Percentiles rank a stretch among this genome's conserved stretches.
Conservation (phyloP, 2,797 vertebrate genomes). For the Spinus pinus region DNA sequence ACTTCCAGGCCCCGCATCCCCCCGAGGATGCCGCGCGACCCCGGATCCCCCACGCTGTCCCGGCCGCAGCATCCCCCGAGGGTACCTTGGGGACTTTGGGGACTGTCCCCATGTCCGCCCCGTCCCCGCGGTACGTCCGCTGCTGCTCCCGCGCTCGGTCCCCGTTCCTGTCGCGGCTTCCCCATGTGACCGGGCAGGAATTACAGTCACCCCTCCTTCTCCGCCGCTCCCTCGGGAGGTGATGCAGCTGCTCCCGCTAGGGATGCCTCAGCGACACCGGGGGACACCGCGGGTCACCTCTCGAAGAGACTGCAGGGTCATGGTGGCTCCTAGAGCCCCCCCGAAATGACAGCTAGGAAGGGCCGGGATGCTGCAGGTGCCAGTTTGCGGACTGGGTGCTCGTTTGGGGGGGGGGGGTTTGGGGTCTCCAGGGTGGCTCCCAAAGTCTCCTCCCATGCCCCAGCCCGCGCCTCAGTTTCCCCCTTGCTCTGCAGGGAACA, state of each 20-base stretch:
- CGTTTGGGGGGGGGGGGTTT: accelerated
- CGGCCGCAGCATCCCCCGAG: background rate
- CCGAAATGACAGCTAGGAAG: background rate
- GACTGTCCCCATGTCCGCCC: too few species aligned
- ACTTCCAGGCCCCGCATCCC: background rate
- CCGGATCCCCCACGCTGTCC: background rate
- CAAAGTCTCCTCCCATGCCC: background rate
- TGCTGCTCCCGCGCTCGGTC: background rate
- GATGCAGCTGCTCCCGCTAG: background rate
- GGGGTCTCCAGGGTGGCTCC: background rate
- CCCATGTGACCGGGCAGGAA: background rate
- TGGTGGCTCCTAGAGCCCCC: background rate
- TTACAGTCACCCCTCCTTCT: background rate
- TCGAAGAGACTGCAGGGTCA: background rate
- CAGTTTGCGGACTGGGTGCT: too few species aligned
- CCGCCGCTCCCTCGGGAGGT: background rate
- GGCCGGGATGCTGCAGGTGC: accelerated
- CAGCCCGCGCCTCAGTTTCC: background rate
- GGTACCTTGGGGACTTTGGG: background rate
- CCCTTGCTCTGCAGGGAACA: background rate
- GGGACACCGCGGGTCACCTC: background rate
- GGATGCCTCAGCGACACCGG: accelerated
- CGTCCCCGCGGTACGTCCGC: background rate
- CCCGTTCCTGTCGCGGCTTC: background rate
- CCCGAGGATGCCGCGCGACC: background rate